phyloP scores from a whole-genome alignment of 2,113 vertebrate genomes.

The Tragulus kanchil region DNA sequence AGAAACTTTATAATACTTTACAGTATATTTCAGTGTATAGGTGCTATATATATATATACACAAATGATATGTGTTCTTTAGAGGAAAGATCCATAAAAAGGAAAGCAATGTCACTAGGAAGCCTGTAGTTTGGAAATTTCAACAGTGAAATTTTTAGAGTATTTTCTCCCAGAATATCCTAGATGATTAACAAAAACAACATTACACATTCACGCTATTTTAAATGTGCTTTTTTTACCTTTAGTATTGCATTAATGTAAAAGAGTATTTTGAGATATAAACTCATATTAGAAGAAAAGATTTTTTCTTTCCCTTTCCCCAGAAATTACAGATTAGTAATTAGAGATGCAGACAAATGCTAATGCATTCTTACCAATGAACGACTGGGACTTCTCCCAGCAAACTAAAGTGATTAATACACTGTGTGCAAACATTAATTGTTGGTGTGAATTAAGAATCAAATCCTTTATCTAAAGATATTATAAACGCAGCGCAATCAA shows the following conservation, averaged over 20 bases:
- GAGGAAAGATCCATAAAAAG: neutral
- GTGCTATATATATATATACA: neutral
- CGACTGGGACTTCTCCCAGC: slow-evolving; percentile 44
- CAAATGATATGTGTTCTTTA: neutral
- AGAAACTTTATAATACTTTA: neutral
- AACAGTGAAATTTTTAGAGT: neutral
- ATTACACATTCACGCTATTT: neutral
- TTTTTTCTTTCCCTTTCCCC: neutral
- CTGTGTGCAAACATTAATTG: slow-evolving; percentile 73
- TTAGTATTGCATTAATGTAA: slow-evolving; percentile 21
- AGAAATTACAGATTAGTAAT: slow-evolving; percentile 44
- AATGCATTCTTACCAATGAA: neutral
- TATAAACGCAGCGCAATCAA: slow-evolving; percentile 47
- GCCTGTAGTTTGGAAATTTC: neutral
- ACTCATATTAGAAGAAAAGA: neutral
- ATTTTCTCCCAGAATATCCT: neutral
- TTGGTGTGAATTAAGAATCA: slow-evolving; percentile 75
- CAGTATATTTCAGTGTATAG: neutral
- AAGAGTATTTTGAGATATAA: slow-evolving; percentile 14
- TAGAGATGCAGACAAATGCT: slow-evolving; percentile 22
- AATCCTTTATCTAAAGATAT: slow-evolving; percentile 58
- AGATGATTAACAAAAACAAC: neutral
- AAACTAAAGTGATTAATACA: slow-evolving; percentile 55
- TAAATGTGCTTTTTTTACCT: neutral
- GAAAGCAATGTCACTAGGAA: neutral